Percentiles rank a stretch among this genome's conserved stretches.
phyloP scores from a whole-genome alignment of 1,140 invertebrate genomes.

The Drosophila tristis region DNA sequence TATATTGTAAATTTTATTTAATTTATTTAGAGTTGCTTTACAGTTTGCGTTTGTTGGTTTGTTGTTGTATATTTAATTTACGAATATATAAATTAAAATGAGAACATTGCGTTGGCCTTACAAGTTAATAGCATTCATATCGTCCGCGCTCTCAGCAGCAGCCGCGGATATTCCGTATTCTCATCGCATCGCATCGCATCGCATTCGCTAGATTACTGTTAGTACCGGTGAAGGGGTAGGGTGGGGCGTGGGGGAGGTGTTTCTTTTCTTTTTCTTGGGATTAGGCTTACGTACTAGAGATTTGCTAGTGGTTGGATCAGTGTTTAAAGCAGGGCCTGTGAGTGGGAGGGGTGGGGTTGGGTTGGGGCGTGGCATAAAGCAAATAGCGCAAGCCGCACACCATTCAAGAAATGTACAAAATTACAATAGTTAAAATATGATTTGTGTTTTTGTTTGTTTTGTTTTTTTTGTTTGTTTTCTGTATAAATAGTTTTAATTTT shows the following conservation, averaged over 20 bases:
- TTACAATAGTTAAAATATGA: slow-evolving; percentile 32
- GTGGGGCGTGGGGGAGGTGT: slow-evolving; percentile 48
- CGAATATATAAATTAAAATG: slow-evolving; percentile 81
- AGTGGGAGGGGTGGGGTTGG: slow-evolving; percentile 11
- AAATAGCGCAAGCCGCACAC: slow-evolving; percentile 67
- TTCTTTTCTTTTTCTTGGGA: slow-evolving; percentile 18
- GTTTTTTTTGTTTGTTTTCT: slow-evolving; percentile 18
- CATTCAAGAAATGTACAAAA: slow-evolving; percentile 56
- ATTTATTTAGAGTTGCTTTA: slow-evolving; percentile 78
- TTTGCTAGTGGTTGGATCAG: slow-evolving; percentile 61
- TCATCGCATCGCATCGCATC: slow-evolving; percentile 3
- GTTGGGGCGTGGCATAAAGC: slow-evolving; percentile 55
- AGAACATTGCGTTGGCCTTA: slow-evolving; percentile 83
- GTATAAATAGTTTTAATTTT: slow-evolving; percentile 48
- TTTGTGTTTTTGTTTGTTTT: slow-evolving; percentile 18
- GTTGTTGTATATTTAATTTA: slow-evolving; percentile 59
- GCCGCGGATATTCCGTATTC: slow-evolving; percentile 19
- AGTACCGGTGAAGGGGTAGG: slow-evolving; percentile 24
- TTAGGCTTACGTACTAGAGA: slow-evolving; percentile 63
- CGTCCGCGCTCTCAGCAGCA: slow-evolving; percentile 52
- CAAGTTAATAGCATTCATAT: slow-evolving; percentile 80
- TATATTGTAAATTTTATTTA: slow-evolving; percentile 73
- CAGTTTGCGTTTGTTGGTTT: slow-evolving; percentile 54
- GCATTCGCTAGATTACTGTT: slow-evolving; percentile 50
- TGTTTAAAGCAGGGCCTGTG: slow-evolving; percentile 57